A percentile compares a stretch with the other conserved stretches of the same genome.
Conservation (phyloP, 2,113 vertebrate genomes). For the Phaetusa simplex region DNA sequence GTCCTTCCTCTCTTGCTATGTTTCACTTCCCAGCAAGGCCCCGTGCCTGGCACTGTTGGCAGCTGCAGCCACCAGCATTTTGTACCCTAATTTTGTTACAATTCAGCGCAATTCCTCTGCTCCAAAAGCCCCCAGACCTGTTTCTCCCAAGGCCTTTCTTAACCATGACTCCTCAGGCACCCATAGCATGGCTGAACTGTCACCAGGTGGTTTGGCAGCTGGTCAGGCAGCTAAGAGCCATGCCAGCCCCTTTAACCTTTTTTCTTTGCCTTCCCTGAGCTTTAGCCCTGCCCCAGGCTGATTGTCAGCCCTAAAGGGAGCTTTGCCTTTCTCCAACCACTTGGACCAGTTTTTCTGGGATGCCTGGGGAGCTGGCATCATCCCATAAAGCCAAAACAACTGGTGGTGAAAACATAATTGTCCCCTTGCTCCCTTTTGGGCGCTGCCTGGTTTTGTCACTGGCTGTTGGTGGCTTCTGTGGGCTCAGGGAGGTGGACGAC, state of each 20-base stretch:
- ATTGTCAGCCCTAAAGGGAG: neutral
- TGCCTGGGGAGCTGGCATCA: rapidly evolving
- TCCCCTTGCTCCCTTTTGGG: neutral
- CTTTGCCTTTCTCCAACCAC: neutral
- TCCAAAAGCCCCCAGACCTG: neutral
- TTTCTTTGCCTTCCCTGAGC: neutral
- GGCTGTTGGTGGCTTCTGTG: neutral
- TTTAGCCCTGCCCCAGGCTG: neutral
- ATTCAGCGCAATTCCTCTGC: neutral
- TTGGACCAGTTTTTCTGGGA: neutral
- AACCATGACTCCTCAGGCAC: neutral
- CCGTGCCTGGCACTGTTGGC: rapidly evolving
- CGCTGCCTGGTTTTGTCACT: neutral
- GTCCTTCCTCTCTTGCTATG: neutral
- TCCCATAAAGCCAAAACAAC: neutral
- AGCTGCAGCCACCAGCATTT: neutral
- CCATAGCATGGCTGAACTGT: neutral
- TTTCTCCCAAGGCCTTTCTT: neutral
- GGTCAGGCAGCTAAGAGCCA: neutral
- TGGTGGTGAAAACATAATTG: neutral
- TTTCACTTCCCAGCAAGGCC: neutral
- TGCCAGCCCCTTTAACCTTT: neutral
- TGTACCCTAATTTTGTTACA: neutral
- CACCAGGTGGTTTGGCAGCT: neutral
- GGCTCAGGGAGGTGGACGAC: neutral